Evolutionary conservation across 1,140 invertebrate genomes (phyloP).

Genomic region (Drusus annulatus): DNA sequence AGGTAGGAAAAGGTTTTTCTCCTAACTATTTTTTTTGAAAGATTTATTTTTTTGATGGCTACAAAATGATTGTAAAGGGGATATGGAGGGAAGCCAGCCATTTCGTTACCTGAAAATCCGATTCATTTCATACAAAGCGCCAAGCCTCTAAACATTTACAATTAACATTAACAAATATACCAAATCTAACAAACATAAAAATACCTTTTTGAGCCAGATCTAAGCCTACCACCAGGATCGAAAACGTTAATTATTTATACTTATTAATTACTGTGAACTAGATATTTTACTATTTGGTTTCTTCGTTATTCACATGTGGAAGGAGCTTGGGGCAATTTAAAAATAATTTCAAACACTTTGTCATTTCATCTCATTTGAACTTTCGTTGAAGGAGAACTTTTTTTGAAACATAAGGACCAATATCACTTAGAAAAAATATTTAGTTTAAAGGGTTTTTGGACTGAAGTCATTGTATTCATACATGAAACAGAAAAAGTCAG

Average conservation of each 20-base stretch:
- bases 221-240: slow-evolving; percentile 17
- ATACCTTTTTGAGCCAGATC: background rate
- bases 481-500: no score
- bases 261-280: slow-evolving; percentile 14
- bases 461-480: no score
- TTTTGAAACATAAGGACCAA: no score
- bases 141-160: slow-evolving; percentile 34
- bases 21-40: background rate
- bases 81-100: slow-evolving; percentile 16
- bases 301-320: slow-evolving; percentile 5
- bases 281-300: background rate
- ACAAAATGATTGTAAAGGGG: no score
- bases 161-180: slow-evolving; percentile 5
- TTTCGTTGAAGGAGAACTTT: no score
- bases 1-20: no score
- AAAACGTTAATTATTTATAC: background rate
- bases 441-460: no score
- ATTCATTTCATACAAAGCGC: slow-evolving; percentile 8
- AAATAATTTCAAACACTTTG: no score
- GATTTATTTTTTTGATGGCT: background rate
- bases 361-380: no score
- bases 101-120: slow-evolving; percentile 21
- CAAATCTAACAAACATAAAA: slow-evolving; percentile 32
- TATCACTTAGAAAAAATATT: no score
- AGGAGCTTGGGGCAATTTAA: no score